Conservation (phyloP, 2,113 vertebrate species). For the Oncorhynchus nerka region DNA sequence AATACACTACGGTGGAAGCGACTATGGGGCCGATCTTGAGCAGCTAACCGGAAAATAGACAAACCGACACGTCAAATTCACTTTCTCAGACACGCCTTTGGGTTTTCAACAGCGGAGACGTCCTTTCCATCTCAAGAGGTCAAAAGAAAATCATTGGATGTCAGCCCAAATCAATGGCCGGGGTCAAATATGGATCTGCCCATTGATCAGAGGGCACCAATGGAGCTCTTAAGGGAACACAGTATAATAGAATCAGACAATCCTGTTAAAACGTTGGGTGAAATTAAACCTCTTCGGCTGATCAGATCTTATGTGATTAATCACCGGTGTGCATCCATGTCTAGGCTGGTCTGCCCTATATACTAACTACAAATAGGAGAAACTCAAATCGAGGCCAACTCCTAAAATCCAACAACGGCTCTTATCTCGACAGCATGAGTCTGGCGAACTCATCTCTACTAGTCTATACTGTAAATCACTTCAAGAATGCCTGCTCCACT, state of each 20-base stretch:
- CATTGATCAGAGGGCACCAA: not conserved
- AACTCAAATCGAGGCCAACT: too few species aligned
- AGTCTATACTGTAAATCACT: too few species aligned
- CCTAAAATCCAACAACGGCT: too few species aligned
- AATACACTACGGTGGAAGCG: too few species aligned
- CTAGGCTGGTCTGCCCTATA: not conserved
- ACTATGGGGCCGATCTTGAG: not conserved
- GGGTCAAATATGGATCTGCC: not conserved
- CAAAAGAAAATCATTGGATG: conserved; percentile 17
- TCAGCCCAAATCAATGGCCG: conserved; percentile 2
- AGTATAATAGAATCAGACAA: not conserved
- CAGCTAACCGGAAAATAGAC: conserved; percentile 2
- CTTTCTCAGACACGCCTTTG: not conserved
- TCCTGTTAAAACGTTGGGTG: not conserved
- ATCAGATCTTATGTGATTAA: conserved; percentile 4
- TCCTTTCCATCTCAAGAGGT: conserved; percentile 5
- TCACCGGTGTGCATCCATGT: not conserved
- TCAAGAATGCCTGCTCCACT: too few species aligned
- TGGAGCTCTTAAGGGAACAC: conserved; percentile 5
- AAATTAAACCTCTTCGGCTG: not conserved
- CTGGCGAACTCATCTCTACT: too few species aligned
- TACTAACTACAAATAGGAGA: too few species aligned
- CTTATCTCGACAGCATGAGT: too few species aligned
- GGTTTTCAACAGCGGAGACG: not conserved
- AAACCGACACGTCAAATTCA: not conserved